Evolutionary conservation across 2,888 invertebrate genomes (phyloP).

Genomic region (Ochlodes sylvanus): DNA sequence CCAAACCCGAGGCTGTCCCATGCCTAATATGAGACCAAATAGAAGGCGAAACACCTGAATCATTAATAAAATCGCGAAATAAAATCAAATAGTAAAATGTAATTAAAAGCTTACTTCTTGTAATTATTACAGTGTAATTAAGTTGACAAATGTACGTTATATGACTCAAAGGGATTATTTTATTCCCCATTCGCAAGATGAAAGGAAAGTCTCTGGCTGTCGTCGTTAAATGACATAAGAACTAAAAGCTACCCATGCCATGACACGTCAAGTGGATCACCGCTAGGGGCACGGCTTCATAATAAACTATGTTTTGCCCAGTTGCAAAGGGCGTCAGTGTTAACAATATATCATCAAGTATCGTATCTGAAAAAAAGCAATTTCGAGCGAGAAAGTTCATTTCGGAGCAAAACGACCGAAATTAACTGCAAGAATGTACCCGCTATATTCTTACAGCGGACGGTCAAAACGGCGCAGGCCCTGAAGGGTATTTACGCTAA

Average conservation of each 20-base stretch:
- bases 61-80: too few relatives aligned
- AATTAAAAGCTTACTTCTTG: too few relatives aligned
- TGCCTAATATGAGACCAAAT: too few relatives aligned
- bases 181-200: not conserved
- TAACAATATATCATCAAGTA: not conserved
- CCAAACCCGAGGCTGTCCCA: too few relatives aligned
- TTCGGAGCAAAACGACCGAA: conserved; percentile 9
- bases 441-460: not conserved
- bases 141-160: too few relatives aligned
- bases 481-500: conserved; percentile 36
- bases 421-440: not conserved
- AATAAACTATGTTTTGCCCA: not conserved
- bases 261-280: conserved; percentile 13
- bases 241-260: not conserved
- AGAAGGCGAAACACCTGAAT: too few relatives aligned
- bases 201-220: conserved; percentile 11
- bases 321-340: not conserved
- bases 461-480: conserved; percentile 27
- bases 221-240: conserved; percentile 17
- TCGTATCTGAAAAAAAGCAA: not conserved
- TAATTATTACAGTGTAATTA: too few relatives aligned
- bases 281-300: not conserved
- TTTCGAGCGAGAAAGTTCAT: not conserved
- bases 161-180: conserved; percentile 4
- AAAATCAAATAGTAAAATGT: too few relatives aligned